Percentiles rank a stretch among this genome's conserved stretches.
Evolutionary conservation across 2,797 vertebrate genomes (phyloP).

Genomic region (Pangasius krempfi): DNA sequence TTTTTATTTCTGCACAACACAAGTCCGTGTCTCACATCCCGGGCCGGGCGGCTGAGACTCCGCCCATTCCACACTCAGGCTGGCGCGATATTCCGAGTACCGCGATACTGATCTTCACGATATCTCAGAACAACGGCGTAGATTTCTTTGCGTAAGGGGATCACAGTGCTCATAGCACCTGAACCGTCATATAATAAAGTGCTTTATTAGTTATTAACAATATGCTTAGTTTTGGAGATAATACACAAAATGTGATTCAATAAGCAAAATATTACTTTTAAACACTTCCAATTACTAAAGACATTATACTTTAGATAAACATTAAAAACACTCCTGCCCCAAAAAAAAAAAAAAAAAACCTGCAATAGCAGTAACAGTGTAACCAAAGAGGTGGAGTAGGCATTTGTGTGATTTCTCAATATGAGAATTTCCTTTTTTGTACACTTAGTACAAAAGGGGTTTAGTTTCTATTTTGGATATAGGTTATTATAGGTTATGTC

Average conservation of each 20-base stretch:
- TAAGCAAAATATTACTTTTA: background rate
- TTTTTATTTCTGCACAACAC: constrained; percentile 48
- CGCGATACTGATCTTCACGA: background rate
- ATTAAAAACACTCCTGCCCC: background rate
- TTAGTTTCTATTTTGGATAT: background rate
- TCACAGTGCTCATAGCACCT: background rate
- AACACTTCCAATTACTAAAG: background rate
- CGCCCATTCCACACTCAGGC: constrained; percentile 10
- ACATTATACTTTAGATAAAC: background rate
- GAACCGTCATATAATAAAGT: background rate
- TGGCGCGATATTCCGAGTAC: background rate
- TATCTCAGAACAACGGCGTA: background rate
- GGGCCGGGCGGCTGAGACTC: background rate
- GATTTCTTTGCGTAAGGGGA: background rate
- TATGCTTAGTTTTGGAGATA: background rate
- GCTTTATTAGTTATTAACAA: background rate
- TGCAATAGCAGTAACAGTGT: background rate
- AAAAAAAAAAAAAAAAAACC: background rate
- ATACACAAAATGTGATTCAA: background rate
- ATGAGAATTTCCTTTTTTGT: background rate
- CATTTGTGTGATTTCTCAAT: background rate
- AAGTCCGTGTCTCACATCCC: constrained; percentile 21
- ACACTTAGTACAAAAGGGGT: background rate
- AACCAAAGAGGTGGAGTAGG: background rate
- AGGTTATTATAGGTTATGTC: background rate